Evolutionary conservation across 2,113 vertebrate genomes (phyloP).

Genomic region (Odocoileus virginianus): DNA sequence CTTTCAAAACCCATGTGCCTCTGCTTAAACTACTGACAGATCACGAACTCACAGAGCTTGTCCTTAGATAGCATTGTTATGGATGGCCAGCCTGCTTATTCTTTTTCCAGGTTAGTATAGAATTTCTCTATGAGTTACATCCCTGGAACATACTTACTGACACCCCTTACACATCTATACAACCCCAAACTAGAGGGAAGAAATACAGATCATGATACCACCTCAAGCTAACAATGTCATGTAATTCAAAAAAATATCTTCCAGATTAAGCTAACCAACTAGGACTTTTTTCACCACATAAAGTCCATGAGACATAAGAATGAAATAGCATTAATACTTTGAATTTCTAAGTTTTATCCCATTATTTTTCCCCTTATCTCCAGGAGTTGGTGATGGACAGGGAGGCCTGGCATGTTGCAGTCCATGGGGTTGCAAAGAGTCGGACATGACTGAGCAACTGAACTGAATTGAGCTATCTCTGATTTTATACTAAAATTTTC

Average conservation of each 20-base stretch:
- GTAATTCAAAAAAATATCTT: background rate
- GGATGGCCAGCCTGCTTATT: background rate
- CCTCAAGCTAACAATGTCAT: background rate
- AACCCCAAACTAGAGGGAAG: background rate
- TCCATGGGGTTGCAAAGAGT: background rate
- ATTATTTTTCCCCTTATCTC: background rate
- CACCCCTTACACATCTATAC: background rate
- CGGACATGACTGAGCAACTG: background rate
- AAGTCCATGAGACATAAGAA: background rate
- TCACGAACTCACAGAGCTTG: background rate
- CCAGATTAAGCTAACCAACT: background rate
- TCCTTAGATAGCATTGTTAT: background rate
- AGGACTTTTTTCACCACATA: background rate
- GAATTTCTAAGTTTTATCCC: background rate
- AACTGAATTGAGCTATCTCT: background rate
- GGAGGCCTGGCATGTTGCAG: background rate
- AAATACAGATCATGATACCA: background rate
- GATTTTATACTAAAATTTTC: background rate
- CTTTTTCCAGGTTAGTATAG: background rate
- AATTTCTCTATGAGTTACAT: background rate
- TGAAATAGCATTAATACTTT: background rate
- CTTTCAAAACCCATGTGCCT: accelerated
- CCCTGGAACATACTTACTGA: background rate
- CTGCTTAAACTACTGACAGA: background rate
- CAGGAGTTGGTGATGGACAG: background rate